These are phyloP conservation scores for Drosophila subpulchrella DNA, from an alignment of 1,140 invertebrate genomes.

Conservation along the genomic window DNA sequence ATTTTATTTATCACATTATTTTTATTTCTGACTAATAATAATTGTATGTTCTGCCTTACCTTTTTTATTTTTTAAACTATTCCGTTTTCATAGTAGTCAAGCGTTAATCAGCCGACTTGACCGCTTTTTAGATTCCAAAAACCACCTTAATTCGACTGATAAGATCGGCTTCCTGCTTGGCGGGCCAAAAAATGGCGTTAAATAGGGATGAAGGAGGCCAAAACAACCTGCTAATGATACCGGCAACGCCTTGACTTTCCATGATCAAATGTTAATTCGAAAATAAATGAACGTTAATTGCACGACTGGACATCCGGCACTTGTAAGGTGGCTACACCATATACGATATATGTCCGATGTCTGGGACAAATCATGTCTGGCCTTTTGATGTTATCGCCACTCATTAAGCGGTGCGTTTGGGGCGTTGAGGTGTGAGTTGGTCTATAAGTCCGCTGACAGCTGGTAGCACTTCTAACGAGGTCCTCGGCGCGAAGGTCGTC, in stretches of 20 bases:
- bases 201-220: conserved; percentile 8
- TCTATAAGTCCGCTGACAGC: conserved; percentile 64
- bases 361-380: conserved; percentile 80
- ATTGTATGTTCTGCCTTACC: too few relatives aligned
- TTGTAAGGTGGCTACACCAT: conserved; percentile 19
- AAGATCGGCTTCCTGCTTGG: conserved; percentile 7
- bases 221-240: conserved; percentile 39
- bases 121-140: background rate
- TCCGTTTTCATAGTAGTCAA: too few relatives aligned
- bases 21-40: too few relatives aligned
- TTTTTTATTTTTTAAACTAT: too few relatives aligned
- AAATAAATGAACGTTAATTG: conserved; percentile 84
- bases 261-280: conserved; percentile 77
- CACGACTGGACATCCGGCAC: conserved; percentile 39
- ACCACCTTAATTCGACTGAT: conserved; percentile 4
- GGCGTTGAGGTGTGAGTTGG: conserved; percentile 46
- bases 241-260: conserved; percentile 20
- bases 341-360: conserved; percentile 13
- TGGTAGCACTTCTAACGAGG: conserved; percentile 79
- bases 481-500: conserved; percentile 36
- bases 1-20: too few relatives aligned
- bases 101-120: conserved; percentile 1
- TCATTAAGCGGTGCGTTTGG: conserved; percentile 49
- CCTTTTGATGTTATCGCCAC: conserved; percentile 81
- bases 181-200: conserved; percentile 52